phyloP scores from a whole-genome alignment of 1,140 invertebrate genomes.

The Nasonia giraulti region DNA sequence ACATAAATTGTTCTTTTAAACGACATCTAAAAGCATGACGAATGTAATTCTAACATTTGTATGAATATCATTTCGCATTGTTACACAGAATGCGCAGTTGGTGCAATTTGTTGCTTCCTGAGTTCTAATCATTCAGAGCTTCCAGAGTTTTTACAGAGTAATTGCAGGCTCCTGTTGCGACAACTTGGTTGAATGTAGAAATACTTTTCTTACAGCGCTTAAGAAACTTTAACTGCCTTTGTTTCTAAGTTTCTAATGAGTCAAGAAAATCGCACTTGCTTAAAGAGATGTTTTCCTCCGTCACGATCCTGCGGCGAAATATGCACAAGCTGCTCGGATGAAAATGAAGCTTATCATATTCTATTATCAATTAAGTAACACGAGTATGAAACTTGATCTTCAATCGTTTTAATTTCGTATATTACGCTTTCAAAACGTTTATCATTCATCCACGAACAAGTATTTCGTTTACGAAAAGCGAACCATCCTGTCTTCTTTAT shows the following conservation, averaged over 20 bases:
- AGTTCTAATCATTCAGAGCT: neutral
- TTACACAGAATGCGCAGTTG: neutral
- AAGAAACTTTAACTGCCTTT: neutral
- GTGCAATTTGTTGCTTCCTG: neutral
- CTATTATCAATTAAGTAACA: too few species aligned
- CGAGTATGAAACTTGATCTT: too few species aligned
- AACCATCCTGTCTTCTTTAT: too few species aligned
- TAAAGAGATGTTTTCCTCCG: neutral
- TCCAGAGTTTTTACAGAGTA: neutral
- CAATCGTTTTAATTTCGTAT: neutral
- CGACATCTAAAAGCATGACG: neutral
- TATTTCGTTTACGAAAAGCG: too few species aligned
- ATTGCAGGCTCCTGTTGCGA: neutral
- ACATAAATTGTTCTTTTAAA: too few species aligned
- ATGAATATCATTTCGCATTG: too few species aligned
- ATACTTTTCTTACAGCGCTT: constrained; percentile 9
- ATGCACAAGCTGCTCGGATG: too few species aligned
- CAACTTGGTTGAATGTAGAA: neutral
- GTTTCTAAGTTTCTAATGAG: constrained; percentile 6
- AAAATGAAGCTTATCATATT: too few species aligned
- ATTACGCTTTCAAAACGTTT: neutral
- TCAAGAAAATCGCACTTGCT: neutral
- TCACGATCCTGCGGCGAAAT: neutral
- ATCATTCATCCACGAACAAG: too few species aligned
- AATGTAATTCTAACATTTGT: neutral